Evolutionary conservation across 2,113 vertebrate genomes (phyloP).

Genomic region (Paralichthys olivaceus): DNA sequence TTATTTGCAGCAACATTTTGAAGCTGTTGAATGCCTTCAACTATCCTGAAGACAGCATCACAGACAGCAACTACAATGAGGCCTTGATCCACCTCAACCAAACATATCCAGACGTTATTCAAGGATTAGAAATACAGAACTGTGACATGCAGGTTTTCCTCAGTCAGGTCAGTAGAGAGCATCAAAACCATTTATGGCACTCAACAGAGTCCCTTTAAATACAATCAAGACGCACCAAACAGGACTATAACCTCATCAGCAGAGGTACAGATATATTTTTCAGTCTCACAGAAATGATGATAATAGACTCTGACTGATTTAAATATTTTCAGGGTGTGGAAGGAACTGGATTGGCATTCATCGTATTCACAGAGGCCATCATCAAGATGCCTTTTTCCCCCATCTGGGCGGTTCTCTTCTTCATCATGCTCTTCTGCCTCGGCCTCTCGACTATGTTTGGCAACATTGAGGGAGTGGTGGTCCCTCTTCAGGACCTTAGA

Average conservation of each 20-base stretch:
- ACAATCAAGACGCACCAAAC: too few species aligned
- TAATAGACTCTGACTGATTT: background rate
- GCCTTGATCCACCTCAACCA: slow-evolving; percentile 60
- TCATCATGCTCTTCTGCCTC: slow-evolving; percentile 98
- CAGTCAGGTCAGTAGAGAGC: slow-evolving; percentile 70
- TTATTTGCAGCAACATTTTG: slow-evolving; percentile 76
- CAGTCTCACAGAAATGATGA: background rate
- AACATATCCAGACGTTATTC: slow-evolving; percentile 66
- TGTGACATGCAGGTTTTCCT: slow-evolving; percentile 77
- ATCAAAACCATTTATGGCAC: background rate
- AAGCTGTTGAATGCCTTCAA: slow-evolving; percentile 75
- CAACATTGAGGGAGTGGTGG: slow-evolving; percentile 92
- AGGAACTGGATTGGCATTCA: slow-evolving; percentile 96
- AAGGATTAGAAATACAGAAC: slow-evolving; percentile 53
- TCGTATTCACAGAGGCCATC: slow-evolving; percentile 97
- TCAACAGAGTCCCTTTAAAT: too few species aligned
- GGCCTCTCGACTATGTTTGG: slow-evolving; percentile 99
- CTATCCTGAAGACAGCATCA: slow-evolving; percentile 74
- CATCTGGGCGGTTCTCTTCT: slow-evolving; percentile 95
- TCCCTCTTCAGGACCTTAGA: slow-evolving; percentile 90
- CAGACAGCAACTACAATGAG: slow-evolving; percentile 67
- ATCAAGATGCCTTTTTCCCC: slow-evolving; percentile 94
- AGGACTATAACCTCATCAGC: too few species aligned
- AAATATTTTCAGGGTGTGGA: slow-evolving; percentile 88
- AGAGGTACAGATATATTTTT: background rate